Percentiles rank a stretch among this genome's conserved stretches.
These are phyloP conservation scores for Scaptomyza montana DNA, from an alignment of 1,140 invertebrate species.

Conservation along the genomic window DNA sequence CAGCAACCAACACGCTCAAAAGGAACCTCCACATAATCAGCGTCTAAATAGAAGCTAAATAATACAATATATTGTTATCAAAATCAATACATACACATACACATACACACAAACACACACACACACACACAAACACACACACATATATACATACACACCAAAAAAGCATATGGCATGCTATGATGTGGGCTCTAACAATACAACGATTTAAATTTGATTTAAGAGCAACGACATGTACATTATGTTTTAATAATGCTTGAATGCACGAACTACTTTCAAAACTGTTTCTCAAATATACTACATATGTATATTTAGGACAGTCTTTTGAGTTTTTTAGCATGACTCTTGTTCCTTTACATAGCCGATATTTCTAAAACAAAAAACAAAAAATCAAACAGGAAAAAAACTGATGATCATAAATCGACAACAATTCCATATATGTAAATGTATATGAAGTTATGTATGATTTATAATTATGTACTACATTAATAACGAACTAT, in stretches of 20 bases:
- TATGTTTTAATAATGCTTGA: slow-evolving; percentile 81
- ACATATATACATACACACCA: slow-evolving; percentile 19
- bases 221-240: slow-evolving; percentile 69
- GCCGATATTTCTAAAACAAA: slow-evolving; percentile 65
- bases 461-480: slow-evolving; percentile 27
- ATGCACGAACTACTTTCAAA: slow-evolving; percentile 56
- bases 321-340: slow-evolving; percentile 61
- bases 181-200: slow-evolving; percentile 49
- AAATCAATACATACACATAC: slow-evolving; percentile 39
- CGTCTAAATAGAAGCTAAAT: slow-evolving; percentile 67
- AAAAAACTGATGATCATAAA: slow-evolving; percentile 28
- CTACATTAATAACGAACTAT: slow-evolving; percentile 40
- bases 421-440: slow-evolving; percentile 71
- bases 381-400: slow-evolving; percentile 23
- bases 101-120: slow-evolving; percentile 16
- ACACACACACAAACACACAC: slow-evolving; percentile 8
- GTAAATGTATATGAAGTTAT: slow-evolving; percentile 48
- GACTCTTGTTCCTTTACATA: slow-evolving; percentile 77
- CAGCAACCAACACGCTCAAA: slow-evolving; percentile 67
- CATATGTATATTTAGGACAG: background rate
- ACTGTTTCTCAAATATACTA: slow-evolving; percentile 23
- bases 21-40: slow-evolving; percentile 51
- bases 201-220: slow-evolving; percentile 42
- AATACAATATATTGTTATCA: slow-evolving; percentile 56
- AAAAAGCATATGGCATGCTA: slow-evolving; percentile 47